These are phyloP conservation scores for Bruchidius siliquastri DNA, from an alignment of 2,888 invertebrate genomes.

Conservation along the genomic window DNA sequence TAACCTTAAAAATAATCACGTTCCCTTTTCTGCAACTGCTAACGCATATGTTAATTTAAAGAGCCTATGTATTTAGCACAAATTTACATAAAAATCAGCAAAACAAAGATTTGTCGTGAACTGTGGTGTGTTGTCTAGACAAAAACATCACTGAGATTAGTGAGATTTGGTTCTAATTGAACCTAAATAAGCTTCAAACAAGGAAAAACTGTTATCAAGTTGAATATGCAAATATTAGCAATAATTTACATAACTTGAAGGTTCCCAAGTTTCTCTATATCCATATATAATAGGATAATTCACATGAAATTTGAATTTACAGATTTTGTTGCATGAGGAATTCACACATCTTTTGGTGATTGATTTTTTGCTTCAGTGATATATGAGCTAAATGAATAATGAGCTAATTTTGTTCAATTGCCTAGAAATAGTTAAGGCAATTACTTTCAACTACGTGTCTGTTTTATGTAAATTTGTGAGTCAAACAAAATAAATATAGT, in stretches of 20 bases:
- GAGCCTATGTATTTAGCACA: neutral
- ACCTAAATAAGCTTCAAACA: no score
- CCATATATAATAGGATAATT: neutral
- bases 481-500: neutral
- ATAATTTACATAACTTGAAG: neutral
- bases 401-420: neutral
- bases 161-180: no score
- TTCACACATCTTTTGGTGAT: neutral
- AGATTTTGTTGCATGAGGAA: neutral
- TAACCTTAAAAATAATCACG: slow-evolving; percentile 1
- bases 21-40: neutral
- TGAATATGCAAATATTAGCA: neutral
- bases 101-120: neutral
- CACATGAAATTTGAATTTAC: neutral
- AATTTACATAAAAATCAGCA: neutral
- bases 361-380: neutral
- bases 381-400: neutral
- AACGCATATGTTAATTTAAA: neutral
- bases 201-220: neutral
- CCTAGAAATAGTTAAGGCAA: neutral
- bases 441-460: neutral
- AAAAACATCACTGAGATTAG: neutral
- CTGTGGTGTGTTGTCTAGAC: neutral
- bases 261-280: neutral
- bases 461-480: neutral